These are phyloP conservation scores for Rhynchomys soricoides DNA, from an alignment of 2,113 vertebrate genomes.

Conservation along the genomic window DNA sequence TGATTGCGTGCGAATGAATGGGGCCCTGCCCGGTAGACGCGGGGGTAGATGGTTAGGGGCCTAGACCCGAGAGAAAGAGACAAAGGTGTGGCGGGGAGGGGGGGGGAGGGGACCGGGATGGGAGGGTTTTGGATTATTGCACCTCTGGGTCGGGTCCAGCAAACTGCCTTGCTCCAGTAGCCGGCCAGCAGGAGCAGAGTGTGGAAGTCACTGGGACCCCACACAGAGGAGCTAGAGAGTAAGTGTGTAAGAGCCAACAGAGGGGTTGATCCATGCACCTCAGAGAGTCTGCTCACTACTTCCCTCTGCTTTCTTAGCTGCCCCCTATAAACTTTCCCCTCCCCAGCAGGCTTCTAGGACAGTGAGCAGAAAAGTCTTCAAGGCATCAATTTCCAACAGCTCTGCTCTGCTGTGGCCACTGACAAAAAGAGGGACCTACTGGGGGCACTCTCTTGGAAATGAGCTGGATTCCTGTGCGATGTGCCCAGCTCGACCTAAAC, in stretches of 20 bases:
- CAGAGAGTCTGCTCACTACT: no score
- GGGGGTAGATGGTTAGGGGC: neutral
- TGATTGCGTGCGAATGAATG: constrained; percentile 41
- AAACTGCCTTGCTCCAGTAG: no score
- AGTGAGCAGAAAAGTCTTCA: neutral
- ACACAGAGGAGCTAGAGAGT: neutral
- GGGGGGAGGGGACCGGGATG: neutral
- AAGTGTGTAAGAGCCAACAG: neutral
- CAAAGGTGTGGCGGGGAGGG: neutral
- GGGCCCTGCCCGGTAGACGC: neutral
- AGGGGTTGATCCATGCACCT: neutral
- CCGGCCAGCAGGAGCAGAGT: neutral
- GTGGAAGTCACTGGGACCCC: neutral
- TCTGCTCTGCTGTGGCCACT: neutral
- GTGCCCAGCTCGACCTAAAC: neutral
- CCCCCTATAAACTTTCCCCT: neutral
- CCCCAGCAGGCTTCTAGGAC: neutral
- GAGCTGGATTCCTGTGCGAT: neutral
- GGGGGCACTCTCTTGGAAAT: neutral
- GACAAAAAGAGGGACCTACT: neutral
- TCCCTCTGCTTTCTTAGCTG: neutral
- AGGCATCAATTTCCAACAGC: neutral
- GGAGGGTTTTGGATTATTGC: neutral
- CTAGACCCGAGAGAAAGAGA: neutral
- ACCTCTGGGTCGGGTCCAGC: neutral